Percentiles rank a stretch among this genome's conserved stretches.
Conservation (phyloP, 2,797 vertebrate genomes). For the Cuculus canorus region DNA sequence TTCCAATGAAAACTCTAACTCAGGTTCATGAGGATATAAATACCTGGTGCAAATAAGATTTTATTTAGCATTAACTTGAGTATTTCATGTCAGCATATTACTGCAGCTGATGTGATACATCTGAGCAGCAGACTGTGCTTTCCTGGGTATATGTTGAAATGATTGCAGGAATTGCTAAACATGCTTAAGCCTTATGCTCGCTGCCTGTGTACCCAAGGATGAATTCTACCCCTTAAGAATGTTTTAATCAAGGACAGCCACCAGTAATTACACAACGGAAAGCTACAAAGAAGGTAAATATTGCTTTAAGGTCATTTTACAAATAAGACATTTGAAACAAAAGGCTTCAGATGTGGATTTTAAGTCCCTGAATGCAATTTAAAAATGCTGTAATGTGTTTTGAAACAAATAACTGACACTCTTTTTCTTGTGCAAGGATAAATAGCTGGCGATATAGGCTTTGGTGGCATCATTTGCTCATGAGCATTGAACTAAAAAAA, state of each 20-base stretch:
- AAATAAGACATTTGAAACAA: not conserved
- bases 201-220: not conserved
- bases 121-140: not conserved
- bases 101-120: not conserved
- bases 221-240: not conserved
- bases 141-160: not conserved
- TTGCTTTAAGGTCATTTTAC: not conserved
- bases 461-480: not conserved
- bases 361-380: not conserved
- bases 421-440: not conserved
- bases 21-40: not conserved
- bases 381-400: not conserved
- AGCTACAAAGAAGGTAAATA: slow-evolving; percentile 10
- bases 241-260: not conserved
- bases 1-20: not conserved
- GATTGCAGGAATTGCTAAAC: not conserved
- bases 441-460: not conserved
- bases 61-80: not conserved
- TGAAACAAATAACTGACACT: not conserved
- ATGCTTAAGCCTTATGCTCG: not conserved
- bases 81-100: not conserved
- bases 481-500: not conserved
- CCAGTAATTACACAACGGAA: not conserved
- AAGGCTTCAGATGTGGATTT: not conserved
- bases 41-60: not conserved